Percentiles rank a stretch among this genome's conserved stretches.
These are phyloP conservation scores for Coelopa frigida DNA, from an alignment of 1,140 invertebrate genomes.

Conservation along the genomic window DNA sequence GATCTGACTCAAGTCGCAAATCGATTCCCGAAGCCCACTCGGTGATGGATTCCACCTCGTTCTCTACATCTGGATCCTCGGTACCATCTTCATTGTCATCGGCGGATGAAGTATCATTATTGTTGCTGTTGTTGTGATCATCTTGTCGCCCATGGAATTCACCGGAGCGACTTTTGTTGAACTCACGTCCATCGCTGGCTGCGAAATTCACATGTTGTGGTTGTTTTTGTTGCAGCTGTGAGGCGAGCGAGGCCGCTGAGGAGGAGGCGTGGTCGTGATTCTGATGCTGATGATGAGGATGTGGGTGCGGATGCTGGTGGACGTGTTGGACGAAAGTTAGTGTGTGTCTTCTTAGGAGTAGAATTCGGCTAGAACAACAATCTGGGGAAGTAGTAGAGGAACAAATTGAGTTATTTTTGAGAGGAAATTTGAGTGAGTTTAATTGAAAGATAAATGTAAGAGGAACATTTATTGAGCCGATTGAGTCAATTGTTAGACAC, in stretches of 20 bases:
- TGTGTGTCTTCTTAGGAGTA: constrained; percentile 39
- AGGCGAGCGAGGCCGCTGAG: no score
- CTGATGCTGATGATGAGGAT: not conserved
- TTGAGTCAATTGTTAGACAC: no score
- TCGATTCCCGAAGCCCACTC: no score
- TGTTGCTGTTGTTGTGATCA: constrained; percentile 2
- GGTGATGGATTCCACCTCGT: no score
- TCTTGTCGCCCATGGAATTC: constrained; percentile 8
- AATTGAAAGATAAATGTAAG: no score
- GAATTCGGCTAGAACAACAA: constrained; percentile 44
- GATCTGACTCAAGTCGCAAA: no score
- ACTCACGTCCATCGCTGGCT: no score
- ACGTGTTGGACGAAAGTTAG: constrained; percentile 35
- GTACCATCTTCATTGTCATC: constrained; percentile 3
- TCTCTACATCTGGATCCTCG: not conserved
- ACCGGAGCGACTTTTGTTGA: constrained; percentile 1
- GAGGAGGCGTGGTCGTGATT: no score
- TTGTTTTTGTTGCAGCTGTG: constrained; percentile 8
- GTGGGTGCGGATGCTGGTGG: constrained; percentile 11
- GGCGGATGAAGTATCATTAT: not conserved
- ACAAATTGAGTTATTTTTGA: not conserved
- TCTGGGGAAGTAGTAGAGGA: constrained; percentile 16
- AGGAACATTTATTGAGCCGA: no score
- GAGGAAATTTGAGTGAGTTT: no score
- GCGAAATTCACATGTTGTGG: constrained; percentile 5